Evolutionary conservation across 1,140 invertebrate genomes (phyloP), one percentile per base, ranked within the genome.

Genomic region (Augochlora pura): DNA sequence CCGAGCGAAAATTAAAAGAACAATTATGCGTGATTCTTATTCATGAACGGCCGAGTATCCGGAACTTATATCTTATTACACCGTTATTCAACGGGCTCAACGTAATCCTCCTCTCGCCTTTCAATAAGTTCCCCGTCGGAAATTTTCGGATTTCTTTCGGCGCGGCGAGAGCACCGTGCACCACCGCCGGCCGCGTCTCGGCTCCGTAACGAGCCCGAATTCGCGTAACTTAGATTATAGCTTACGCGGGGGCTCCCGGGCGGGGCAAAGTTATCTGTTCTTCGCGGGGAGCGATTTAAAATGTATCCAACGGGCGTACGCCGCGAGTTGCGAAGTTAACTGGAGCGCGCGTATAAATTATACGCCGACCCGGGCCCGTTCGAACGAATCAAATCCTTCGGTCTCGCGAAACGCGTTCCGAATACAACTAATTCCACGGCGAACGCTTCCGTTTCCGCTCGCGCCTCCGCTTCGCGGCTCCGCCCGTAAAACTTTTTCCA

Each of bases 281-380:
- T 78, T 52, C 54, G 66, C 38, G 52, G 49, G 69, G 68, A 52
- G 25, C 59, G 83, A 82, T 77, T 86, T 85, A 78, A 86, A 86
- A 86, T 85, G 70, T 85, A 85, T 82, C 70, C 85, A 59, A 81
- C 81, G 77, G 71, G 63, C 62, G 81, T 80, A 62, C 49, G 49
- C 49, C 52, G 73, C 78, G 21, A 83, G 82, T 84, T 84, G 65
- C 54, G 79, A 70, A 85, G 82, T 80, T 85, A 85, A 74, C 83
- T 74, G 77, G 82, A 76, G 63, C 77, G 82, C 57, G 63, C 67
- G 70, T 81, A 81, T 85, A 85, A 81, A 81, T 85, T 84, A 81
- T 69, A 81, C 77, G 54, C 65, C 49, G 54, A n/a, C 54, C 18
- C 54, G 54, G 21, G 42, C 39, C 49, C 49, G n/a, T 32, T 46